A percentile compares a stretch with the other conserved stretches of the same genome.
phyloP scores from a whole-genome alignment of 2,888 invertebrate species.

The Agrochola lota region DNA sequence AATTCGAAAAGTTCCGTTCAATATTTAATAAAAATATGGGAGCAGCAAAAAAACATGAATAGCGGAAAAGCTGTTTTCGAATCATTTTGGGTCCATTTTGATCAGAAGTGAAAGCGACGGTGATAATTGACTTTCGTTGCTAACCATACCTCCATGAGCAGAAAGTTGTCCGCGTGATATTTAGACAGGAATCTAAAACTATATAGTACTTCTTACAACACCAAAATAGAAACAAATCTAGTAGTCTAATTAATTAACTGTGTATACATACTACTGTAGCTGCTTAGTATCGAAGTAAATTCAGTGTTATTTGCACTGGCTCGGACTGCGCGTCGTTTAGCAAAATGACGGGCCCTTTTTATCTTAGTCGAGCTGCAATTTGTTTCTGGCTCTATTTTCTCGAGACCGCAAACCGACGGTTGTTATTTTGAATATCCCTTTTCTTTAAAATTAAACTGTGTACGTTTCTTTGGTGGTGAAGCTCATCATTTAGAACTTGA shows the following conservation, averaged over 20 bases:
- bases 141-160: not conserved
- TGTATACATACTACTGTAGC: constrained; percentile 38
- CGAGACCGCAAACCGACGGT: constrained; percentile 83
- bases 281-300: constrained; percentile 72
- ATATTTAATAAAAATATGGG: too few relatives aligned
- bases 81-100: not conserved
- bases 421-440: constrained; percentile 86
- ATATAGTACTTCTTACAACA: not conserved
- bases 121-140: not conserved
- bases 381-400: constrained; percentile 87
- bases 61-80: not conserved
- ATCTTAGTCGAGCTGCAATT: constrained; percentile 88
- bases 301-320: constrained; percentile 80
- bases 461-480: constrained; percentile 65
- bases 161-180: not conserved
- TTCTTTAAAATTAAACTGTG: constrained; percentile 82
- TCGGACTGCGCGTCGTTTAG: constrained; percentile 85
- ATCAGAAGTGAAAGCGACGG: not conserved
- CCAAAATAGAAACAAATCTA: constrained; percentile 31
- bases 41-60: not conserved
- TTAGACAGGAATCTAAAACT: not conserved
- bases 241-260: constrained; percentile 62
- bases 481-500: constrained; percentile 53
- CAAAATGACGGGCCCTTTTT: constrained; percentile 89
- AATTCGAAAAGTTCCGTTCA: too few relatives aligned